Evolutionary conservation across 2,888 invertebrate genomes (phyloP), one percentile per base, ranked within the genome.

Genomic region (Elmis aenea): DNA sequence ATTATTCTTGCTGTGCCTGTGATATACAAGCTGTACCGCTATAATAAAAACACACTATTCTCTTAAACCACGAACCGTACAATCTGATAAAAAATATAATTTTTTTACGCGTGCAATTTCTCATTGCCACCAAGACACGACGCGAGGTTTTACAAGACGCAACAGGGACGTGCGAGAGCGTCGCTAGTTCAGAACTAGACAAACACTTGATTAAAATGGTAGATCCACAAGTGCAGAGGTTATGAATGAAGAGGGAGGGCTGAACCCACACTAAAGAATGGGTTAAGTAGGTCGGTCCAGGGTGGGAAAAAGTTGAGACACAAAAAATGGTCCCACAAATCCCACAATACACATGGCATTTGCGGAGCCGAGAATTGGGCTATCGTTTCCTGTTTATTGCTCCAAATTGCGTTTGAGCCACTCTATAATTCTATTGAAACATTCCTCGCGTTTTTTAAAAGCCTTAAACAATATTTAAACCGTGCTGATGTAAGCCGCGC

Each of bases 221-320:
- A 18, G 18, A 18, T 5, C 18, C 18, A 8, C 5, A 18, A 8
- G 26, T 25, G 16, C 20, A 20, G 25, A 25, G 26, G 26, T 31
- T 27, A 24, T 38, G 38, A 38, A 39, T 39, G 29, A 29, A 39
- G 26, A 25, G 38, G 20, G 33, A 34, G 29, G 29, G 39, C 18
- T 10, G 28, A 13, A 23, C 39, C 33, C 33, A 26, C 39, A 27
- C 37, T 26, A 18, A 38, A 27, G 38, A 38, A 32, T 38, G 32
- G 27, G 24, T 18, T 20, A 26, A 38, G 35, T 35, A 35, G 35
- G 35, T 35, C 35, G 29, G 13, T 18, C 15, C 13, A 23, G 22
- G 27, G 37, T 28, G 32, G 38, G 38, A 33, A 38, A 35, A 37
- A 33, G 21, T 38, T 25, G 11, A 33, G 33, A 26, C 38, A 16